Evolutionary conservation across 2,797 vertebrate species (phyloP).

Genomic region (Amniataba percoides): DNA sequence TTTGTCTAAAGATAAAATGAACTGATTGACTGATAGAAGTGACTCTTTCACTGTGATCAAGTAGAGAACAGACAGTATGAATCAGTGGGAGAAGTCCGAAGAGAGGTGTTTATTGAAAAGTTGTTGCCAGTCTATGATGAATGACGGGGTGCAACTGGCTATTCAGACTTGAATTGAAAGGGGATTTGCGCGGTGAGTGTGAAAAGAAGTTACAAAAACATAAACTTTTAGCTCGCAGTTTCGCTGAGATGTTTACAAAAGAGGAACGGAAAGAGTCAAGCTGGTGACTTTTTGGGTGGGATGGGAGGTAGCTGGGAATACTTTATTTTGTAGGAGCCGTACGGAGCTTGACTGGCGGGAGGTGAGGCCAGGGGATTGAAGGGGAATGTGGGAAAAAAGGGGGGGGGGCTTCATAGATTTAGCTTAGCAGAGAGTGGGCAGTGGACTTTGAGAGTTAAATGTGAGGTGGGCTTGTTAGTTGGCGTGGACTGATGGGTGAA

Average conservation of each 20-base stretch:
- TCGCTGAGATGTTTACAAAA: slow-evolving; percentile 3
- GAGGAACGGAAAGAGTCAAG: slow-evolving; percentile 1
- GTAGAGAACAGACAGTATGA: slow-evolving; percentile 5
- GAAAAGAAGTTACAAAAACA: slow-evolving; percentile 25
- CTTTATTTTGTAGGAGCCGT: slow-evolving; percentile 34
- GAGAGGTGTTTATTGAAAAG: slow-evolving; percentile 41
- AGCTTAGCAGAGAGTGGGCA: slow-evolving; percentile 45
- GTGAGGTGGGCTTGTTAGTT: slow-evolving; percentile 75
- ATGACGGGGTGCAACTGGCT: slow-evolving; percentile 36
- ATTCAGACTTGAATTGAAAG: slow-evolving; percentile 35
- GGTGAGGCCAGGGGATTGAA: slow-evolving; percentile 43
- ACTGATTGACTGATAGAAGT: slow-evolving; percentile 15
- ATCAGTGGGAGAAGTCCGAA: slow-evolving; percentile 15
- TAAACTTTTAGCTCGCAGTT: neutral
- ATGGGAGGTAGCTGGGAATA: slow-evolving; percentile 25
- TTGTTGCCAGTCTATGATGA: slow-evolving; percentile 37
- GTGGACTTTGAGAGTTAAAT: slow-evolving; percentile 55
- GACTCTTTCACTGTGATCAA: slow-evolving; percentile 4
- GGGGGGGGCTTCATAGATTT: slow-evolving; percentile 30
- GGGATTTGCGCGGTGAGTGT: slow-evolving; percentile 2
- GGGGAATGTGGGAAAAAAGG: slow-evolving; percentile 43
- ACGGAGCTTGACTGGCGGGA: slow-evolving; percentile 33
- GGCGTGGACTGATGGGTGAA: slow-evolving; percentile 57
- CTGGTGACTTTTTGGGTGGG: slow-evolving; percentile 41
- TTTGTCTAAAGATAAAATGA: slow-evolving; percentile 5